These are phyloP conservation scores for Labrus mixtus DNA, from an alignment of 2,113 vertebrate species.

Conservation along the genomic window DNA sequence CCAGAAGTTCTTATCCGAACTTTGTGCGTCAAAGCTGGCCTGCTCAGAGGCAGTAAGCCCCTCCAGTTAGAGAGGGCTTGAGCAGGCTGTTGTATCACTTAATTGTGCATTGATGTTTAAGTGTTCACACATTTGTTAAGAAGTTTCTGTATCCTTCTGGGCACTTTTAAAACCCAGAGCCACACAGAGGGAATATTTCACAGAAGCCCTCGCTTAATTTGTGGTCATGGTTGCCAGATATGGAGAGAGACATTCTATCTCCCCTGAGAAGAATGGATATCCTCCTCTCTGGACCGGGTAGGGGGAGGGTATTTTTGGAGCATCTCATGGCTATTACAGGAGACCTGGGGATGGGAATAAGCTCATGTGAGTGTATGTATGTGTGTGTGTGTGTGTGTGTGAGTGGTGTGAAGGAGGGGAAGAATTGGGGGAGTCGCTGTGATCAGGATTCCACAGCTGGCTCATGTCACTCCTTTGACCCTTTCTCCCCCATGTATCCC, in stretches of 20 bases:
- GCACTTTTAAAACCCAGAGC: conserved; percentile 52
- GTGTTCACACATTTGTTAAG: conserved; percentile 46
- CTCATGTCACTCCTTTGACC: conserved; percentile 81
- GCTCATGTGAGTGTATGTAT: conserved; percentile 11
- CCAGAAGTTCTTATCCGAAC: conserved; percentile 47
- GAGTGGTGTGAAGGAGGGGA: conserved; percentile 57
- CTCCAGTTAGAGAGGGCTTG: conserved; percentile 38
- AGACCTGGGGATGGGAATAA: conserved; percentile 64
- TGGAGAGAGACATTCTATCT: conserved; percentile 80
- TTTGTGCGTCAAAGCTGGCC: conserved; percentile 54
- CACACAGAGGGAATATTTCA: conserved; percentile 71
- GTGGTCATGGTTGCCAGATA: conserved; percentile 80
- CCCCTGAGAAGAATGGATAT: conserved; percentile 65
- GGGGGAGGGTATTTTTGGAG: conserved; percentile 70
- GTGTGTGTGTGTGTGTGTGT: conserved; percentile 36
- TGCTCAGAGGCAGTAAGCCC: conserved; percentile 51
- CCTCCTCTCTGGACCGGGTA: conserved; percentile 50
- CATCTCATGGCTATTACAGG: conserved; percentile 78
- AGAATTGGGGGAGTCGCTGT: conserved; percentile 55
- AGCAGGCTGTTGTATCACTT: conserved; percentile 51
- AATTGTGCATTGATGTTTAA: conserved; percentile 63
- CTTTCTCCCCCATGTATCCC: conserved; percentile 35
- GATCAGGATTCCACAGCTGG: conserved; percentile 82
- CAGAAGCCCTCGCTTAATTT: conserved; percentile 72
- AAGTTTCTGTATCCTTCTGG: conserved; percentile 56